Evolutionary conservation across 1,140 invertebrate species (phyloP), one percentile per base, ranked within the genome.

Genomic region (Drosophila funebris): DNA sequence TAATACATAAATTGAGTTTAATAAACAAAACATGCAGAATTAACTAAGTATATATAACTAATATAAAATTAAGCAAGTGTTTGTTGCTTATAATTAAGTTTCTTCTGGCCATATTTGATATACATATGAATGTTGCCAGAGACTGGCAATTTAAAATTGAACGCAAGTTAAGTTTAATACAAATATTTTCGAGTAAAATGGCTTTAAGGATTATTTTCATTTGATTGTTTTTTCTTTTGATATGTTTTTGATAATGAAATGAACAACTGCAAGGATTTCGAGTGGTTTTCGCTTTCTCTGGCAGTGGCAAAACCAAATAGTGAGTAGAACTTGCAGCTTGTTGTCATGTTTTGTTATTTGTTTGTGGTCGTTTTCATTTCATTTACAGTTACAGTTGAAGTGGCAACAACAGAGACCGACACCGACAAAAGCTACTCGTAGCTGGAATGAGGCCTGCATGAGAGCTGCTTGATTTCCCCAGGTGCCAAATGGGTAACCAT

Each of bases 311-410:
- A 20, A 18, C 36, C 13, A 62, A 33, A 53, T 14, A 43, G 4
- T 20, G 11, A 14, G 11, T 61, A 52, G 43, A 16, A 24, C 22
- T 9, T 41, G 39, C 8, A 73, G 62, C 43, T 68, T 75, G 64
- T 81, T 82, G 50, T 73, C 62, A 56, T 71, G 74, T 78, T 71
- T 80, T 78, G 64, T 87, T 87, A 69, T 71, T 82, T 70, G 72
- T 83, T 36, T 88, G 82, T 57, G 82, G 83, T 76, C 52, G 78
- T 64, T 88, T 87, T 78, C 83, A 76, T 87, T 87, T 88, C 82
- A 78, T 82, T 87, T 88, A 70, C 82, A 88, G 78, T 73, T 67
- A 66, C 75, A 64, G 58, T 58, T 66, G 53, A 57, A 66, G 44
- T 66, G 43, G 52, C 70, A 73, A 46, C 64, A 73, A 36, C 69